Base-by-base conservation (phyloP, 1,140 invertebrate species). In the Drosophila pallidifrons region DNA sequence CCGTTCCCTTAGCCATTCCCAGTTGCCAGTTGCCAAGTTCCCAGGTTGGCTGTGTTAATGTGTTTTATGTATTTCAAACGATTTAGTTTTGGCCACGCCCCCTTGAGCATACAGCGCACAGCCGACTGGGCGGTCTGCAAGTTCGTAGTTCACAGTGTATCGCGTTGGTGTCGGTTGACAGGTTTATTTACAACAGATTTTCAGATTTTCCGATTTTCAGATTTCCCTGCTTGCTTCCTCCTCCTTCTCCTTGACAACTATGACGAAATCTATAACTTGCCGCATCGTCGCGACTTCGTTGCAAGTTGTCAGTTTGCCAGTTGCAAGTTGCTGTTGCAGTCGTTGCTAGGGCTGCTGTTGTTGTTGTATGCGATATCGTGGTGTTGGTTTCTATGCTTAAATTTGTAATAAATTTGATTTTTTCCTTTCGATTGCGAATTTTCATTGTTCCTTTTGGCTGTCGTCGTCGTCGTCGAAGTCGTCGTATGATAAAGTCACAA, bases 321-420 rank as follows among this genome's bases (percentile, higher is more conserved):
- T 66, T 41, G 43, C 15, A 38, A 20, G 69, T 69, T 49, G 46
- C 46, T 20, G 57, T 13, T 38, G 30, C 28, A 43, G 75, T 73
- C 82, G 83, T 73, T 41, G 70, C 63, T 57, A 59, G 55, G 70
- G 71, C 46, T 51, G 38, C 6, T 8, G 16, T 41, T 65, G 20
- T 25, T 41, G 35, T 38, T 41, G 16, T 25, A 25, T 25, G 20
- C 20, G 20, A 5, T 32, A 10, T n/a, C 60, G 75, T 77, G 58
- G 64, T 65, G 82, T 54, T 75, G 71, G 72, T 85, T 88, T 89
- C 85, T 85, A 76, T 88, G 85, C 85, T 89, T 89, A 89, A 89
- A 89, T 89, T 89, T 89, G 85, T 89, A 89, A 89, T 89, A 89
- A 89, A 89, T 89, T 89, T 90, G 86, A 89, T 89, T 89, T 89